These are phyloP conservation scores for Tricholauxania praeusta DNA, from an alignment of 2,888 invertebrate species.

Conservation along the genomic window DNA sequence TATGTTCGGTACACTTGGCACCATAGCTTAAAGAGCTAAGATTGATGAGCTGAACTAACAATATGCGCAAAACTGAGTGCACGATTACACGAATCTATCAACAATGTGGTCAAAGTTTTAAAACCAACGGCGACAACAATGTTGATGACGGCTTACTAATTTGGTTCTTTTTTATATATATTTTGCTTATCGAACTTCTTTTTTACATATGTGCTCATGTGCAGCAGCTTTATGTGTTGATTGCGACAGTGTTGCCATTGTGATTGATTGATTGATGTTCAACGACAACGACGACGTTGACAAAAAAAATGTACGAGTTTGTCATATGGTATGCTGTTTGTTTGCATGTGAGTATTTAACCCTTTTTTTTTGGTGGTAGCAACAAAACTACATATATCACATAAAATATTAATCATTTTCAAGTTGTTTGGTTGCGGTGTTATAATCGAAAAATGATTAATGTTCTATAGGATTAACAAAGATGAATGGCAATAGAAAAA, in stretches of 20 bases:
- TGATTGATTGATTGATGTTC: constrained; percentile 28
- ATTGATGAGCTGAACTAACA: constrained; percentile 43
- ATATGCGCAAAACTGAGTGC: not conserved
- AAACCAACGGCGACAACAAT: not conserved
- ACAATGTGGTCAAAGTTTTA: constrained; percentile 15
- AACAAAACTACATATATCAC: not conserved
- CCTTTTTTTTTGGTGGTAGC: constrained; percentile 6
- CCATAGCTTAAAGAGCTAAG: constrained; percentile 42
- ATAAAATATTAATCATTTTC: constrained; percentile 3
- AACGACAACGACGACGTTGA: not conserved
- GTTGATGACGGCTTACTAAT: constrained; percentile 25
- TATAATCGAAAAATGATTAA: constrained; percentile 30
- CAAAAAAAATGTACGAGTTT: not conserved
- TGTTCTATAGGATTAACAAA: constrained; percentile 15
- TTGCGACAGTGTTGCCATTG: constrained; percentile 24
- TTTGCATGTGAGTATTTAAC: not conserved
- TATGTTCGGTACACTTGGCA: constrained; percentile 6
- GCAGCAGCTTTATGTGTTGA: constrained; percentile 15
- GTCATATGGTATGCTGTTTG: not conserved
- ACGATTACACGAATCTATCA: not conserved
- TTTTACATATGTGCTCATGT: not conserved
- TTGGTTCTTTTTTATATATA: constrained; percentile 13
- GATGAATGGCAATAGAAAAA: not conserved
- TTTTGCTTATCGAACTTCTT: not conserved
- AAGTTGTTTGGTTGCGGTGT: constrained; percentile 15